Base-by-base conservation (phyloP, 2,888 invertebrate species). In the Agrotis clavis region DNA sequence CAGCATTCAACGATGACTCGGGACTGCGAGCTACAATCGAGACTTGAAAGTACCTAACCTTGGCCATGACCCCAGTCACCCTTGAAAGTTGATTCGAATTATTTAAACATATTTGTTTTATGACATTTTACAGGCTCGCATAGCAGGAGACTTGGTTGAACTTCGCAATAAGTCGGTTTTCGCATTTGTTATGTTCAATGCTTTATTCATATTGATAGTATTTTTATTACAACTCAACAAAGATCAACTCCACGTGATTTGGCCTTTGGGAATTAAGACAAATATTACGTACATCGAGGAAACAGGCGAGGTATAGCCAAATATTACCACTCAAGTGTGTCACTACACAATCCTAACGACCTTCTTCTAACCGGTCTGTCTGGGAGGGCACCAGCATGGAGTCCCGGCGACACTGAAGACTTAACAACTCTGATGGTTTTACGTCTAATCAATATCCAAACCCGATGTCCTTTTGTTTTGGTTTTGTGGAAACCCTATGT, bases 111-210 rank as follows among this genome's bases (percentile, higher is more conserved):
- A 90, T 90, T 91, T 94, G 88, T 94, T 94, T 95, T 96, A 92
- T 95, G 91, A 92, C 92, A 91, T 94, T 95, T 97, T 97, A 95
- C 97, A 99, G 98, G 98, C 97, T 93, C 97, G 98, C 94, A 98
- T 99, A 92, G 98, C 98, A 91, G 97, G 97, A 91, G 99, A 99
- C 96, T 97, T 99, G 95, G 97, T 98, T 94, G 99, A 99, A 94
- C 98, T 99, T 93, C 97, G 99, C 93, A 99, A 99, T 97, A 99
- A 99, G 96, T 98, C 99, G 91, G 99, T 99, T 92, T 99, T 99
- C 96, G 99, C 98, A 94, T 99, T 99, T 98, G 98, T 99, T 97
- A 99, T 99, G 99, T 98, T 99, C 97, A 99, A 99, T 98, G 99
- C 99, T 96, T 98, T 99, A 94, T 99, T 99, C 98, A 99, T 99